Base-by-base conservation (phyloP, 2,888 invertebrate genomes). In the Cephonodes hylas region DNA sequence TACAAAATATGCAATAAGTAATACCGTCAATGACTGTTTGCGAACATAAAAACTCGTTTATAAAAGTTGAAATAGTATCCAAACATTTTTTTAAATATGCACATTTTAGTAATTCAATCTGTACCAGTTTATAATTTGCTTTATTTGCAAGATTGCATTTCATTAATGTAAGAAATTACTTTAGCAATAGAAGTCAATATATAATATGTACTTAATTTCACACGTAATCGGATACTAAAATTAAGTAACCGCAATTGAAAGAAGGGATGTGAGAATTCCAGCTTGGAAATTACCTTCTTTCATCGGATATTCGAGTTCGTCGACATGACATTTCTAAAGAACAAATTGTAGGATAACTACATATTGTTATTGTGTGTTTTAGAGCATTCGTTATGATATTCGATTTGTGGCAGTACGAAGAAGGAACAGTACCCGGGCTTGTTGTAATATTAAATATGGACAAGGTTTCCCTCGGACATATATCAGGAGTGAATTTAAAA, bases 381-480 rank as follows among this genome's bases (percentile, higher is more conserved):
- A 86, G 86, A 69, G 83, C 80, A 6, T 86, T 86, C 67, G 74
- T 84, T 1, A 86, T 86, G 86, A 72, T 86, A 22, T 66, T 86
- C 59, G 86, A 86, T 64, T 66, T 84, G 6, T 84, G 80, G 80
- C 77, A 95, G 70, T 86, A 84, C 62, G 92, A 93, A 70, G 88
- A 93, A 68, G 95, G 95, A 2, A 92, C 93, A 0, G 85, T 85
- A 20, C 84, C 92, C 0, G 96, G 96, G 0, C 89, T 95, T 46
- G 80, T 94, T 0, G 86, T 96, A 42, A 86, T 96, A 0, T 89
- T 96, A 58, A 95, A 96, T 75, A 93, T 95, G 84, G 93, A 93
- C 48, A 94, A 94, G 3, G 89, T 94, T 0, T 88, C 91, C 13
- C 83, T 96, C n/a, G 94, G 94, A 0, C 96, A 96, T 71, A 83